Base-by-base conservation (phyloP, 2,797 vertebrate species). In the Coracias cyanogaster region DNA sequence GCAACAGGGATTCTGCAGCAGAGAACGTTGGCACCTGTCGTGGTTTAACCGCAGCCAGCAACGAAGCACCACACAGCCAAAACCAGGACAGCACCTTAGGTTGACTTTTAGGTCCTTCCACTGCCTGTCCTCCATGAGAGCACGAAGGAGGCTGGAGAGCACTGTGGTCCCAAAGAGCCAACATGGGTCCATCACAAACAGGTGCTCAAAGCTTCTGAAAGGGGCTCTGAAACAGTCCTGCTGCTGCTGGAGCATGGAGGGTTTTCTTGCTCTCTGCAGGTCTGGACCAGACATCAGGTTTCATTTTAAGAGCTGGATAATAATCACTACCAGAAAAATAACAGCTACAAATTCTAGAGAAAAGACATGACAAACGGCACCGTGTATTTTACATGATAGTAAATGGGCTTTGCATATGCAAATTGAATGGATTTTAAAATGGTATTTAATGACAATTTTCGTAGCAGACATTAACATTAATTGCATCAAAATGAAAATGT, bases 381-480 rank as follows among this genome's bases (percentile, higher is more conserved):
- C 3, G 57, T 82, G 25, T 91, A 98, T 98, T 96, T 95, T 92
- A 95, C 84, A n/a, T 95, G 97, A 98, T 97, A 94, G 97, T 94
- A 97, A 98, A 98, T 98, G 98, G 98, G 97, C 96, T 98, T 97
- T 98, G 97, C 98, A 97, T 98, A 98, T 98, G 98, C 98, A 98
- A 98, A 98, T 98, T 98, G 98, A 98, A 98, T 98, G 98, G 98
- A 98, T 98, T 98, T 98, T 98, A 98, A 98, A 98, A 98, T 98
- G 98, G 97, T 98, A 97, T 98, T 98, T 98, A 98, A 98, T 98
- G 98, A 98, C 98, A 96, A 98, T 98, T 98, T 98, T 98, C 98
- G 97, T 97, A 92, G 98, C 95, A 86, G 97, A 96, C 98, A 97
- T 98, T 98, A 98, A 98, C 98, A 98, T 98, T 98, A 98, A 98